Conservation (phyloP, 2,113 vertebrate genomes). For the Galbula dea region DNA sequence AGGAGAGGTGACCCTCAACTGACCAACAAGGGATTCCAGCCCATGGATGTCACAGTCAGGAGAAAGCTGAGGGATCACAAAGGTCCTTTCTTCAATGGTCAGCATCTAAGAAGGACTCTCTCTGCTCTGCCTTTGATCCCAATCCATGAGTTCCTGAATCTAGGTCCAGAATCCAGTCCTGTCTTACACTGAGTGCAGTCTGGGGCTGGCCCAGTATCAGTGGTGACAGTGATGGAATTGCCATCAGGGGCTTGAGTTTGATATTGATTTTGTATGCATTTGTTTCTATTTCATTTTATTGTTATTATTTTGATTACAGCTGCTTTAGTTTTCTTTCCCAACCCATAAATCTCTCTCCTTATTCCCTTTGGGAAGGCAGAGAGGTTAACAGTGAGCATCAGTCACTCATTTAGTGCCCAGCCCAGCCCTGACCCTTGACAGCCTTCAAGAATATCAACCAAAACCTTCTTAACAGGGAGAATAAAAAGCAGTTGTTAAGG, state of each 20-base stretch:
- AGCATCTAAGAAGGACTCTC: not conserved
- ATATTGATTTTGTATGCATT: not conserved
- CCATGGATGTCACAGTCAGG: no score
- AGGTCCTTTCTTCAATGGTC: not conserved
- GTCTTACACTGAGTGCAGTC: not conserved
- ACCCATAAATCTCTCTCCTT: not conserved
- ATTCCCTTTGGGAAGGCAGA: not conserved
- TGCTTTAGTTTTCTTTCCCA: not conserved
- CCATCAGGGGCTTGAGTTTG: not conserved
- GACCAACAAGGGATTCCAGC: no score
- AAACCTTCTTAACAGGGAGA: not conserved
- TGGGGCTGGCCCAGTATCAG: not conserved
- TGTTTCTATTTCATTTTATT: not conserved
- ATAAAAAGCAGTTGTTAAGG: not conserved
- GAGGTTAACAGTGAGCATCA: not conserved
- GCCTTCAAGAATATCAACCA: not conserved
- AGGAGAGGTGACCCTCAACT: not conserved
- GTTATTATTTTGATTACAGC: not conserved
- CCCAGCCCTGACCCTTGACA: not conserved
- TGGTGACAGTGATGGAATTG: not conserved
- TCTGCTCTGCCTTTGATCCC: not conserved
- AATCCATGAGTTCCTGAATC: not conserved
- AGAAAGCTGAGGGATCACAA: not conserved
- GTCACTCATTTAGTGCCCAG: no score
- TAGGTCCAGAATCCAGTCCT: no score